A percentile compares a stretch with the other conserved stretches of the same genome.
phyloP scores from a whole-genome alignment of 2,797 vertebrate species.

The Sebastes reedi region DNA sequence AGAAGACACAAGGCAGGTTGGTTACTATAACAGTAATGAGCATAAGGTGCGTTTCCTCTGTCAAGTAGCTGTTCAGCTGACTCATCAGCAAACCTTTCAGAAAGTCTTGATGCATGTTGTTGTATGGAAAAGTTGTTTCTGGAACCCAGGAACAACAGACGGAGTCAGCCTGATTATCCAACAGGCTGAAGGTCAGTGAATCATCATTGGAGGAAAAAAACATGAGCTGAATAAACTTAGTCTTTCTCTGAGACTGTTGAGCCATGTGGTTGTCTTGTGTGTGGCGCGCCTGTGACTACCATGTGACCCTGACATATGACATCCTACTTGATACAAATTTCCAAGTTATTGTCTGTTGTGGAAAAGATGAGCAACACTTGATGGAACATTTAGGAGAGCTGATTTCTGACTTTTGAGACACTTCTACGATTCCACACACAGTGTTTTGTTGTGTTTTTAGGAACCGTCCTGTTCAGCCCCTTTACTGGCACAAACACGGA shows the following conservation, averaged over 20 bases:
- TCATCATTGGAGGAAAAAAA: background rate
- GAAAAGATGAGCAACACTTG: background rate
- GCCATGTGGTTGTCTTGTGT: background rate
- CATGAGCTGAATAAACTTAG: background rate
- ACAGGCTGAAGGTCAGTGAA: background rate
- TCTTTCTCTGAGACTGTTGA: background rate
- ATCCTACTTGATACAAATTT: background rate
- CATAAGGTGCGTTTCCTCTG: accelerated
- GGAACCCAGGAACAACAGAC: background rate
- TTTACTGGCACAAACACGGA: slow-evolving; percentile 84
- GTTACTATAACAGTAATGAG: background rate
- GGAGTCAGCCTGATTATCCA: background rate
- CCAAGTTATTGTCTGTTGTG: background rate
- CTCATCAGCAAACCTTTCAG: background rate
- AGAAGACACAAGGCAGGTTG: slow-evolving; percentile 83
- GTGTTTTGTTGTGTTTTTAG: slow-evolving; percentile 57
- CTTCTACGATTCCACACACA: background rate
- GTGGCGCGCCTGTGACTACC: background rate
- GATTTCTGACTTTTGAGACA: background rate
- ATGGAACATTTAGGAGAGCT: background rate
- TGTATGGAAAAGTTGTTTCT: background rate
- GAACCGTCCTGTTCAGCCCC: slow-evolving; percentile 83
- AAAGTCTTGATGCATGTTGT: background rate
- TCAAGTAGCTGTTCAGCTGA: background rate
- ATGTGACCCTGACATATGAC: slow-evolving; percentile 13